Conservation (phyloP, 2,797 vertebrate genomes). For the Uromys caudimaculatus region DNA sequence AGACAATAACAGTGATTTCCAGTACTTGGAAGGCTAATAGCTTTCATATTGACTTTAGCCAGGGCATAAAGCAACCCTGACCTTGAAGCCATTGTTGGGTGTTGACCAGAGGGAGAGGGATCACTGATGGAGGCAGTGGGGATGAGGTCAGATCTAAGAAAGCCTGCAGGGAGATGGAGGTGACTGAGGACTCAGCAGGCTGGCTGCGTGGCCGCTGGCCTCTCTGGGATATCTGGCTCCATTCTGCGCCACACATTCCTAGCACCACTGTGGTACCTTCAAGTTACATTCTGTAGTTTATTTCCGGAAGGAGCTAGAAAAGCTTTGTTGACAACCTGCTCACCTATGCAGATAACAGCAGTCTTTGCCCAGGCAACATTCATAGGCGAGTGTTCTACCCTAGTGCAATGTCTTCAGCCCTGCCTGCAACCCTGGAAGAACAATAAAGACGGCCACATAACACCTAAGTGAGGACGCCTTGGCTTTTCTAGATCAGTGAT, state of each 20-base stretch:
- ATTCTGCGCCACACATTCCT: background rate
- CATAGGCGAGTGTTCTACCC: background rate
- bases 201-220: accelerated
- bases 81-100: background rate
- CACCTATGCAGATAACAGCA: background rate
- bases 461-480: background rate
- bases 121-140: no score
- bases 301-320: background rate
- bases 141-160: background rate
- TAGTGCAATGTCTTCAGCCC: background rate
- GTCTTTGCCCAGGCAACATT: background rate
- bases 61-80: background rate
- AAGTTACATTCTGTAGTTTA: background rate
- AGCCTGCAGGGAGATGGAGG: background rate
- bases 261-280: background rate
- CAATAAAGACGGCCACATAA: background rate
- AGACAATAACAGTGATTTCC: constrained; percentile 20
- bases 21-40: background rate
- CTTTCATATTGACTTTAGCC: constrained; percentile 6
- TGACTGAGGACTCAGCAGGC: no score
- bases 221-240: background rate
- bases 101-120: background rate
- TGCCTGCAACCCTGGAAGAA: background rate
- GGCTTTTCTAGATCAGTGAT: background rate
- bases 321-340: background rate